Percentiles rank a stretch among this genome's conserved stretches.
phyloP scores from a whole-genome alignment of 2,797 vertebrate species.

The Manis pentadactyla region DNA sequence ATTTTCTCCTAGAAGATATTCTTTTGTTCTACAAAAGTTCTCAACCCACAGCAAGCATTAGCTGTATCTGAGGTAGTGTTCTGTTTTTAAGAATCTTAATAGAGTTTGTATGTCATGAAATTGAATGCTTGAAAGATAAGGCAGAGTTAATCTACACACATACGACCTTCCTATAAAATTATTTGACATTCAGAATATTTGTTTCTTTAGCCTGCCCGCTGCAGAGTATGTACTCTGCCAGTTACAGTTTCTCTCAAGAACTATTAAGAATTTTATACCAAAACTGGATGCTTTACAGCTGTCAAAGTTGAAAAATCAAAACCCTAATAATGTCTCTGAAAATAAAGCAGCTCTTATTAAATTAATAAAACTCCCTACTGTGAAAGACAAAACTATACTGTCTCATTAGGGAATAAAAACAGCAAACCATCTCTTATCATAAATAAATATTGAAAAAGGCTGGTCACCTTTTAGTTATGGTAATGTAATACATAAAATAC shows the following conservation, averaged over 20 bases:
- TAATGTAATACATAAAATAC: not conserved
- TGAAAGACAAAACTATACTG: slow-evolving; percentile 35
- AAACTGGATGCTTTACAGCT: slow-evolving; percentile 38
- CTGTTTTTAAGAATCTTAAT: not conserved
- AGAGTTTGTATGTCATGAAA: not conserved
- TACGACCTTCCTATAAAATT: not conserved
- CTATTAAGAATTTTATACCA: not conserved
- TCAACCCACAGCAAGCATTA: not conserved
- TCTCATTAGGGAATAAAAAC: not conserved
- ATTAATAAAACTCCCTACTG: slow-evolving; percentile 24
- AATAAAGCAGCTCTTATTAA: slow-evolving; percentile 17
- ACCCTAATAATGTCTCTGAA: slow-evolving; percentile 47
- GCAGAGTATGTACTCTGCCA: not conserved
- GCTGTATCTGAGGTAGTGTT: not conserved
- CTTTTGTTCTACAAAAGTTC: slow-evolving; percentile 2
- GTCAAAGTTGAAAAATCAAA: not conserved
- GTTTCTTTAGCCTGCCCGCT: not conserved
- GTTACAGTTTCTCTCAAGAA: slow-evolving; percentile 38
- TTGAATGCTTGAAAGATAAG: slow-evolving; percentile 33
- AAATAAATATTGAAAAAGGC: not conserved
- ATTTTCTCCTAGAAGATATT: not conserved
- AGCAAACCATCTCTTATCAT: not conserved
- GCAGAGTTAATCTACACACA: not conserved
- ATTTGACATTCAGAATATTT: slow-evolving; percentile 7
- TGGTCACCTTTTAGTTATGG: not conserved